Evolutionary conservation across 2,797 vertebrate genomes (phyloP).

Genomic region (Mallotus villosus): DNA sequence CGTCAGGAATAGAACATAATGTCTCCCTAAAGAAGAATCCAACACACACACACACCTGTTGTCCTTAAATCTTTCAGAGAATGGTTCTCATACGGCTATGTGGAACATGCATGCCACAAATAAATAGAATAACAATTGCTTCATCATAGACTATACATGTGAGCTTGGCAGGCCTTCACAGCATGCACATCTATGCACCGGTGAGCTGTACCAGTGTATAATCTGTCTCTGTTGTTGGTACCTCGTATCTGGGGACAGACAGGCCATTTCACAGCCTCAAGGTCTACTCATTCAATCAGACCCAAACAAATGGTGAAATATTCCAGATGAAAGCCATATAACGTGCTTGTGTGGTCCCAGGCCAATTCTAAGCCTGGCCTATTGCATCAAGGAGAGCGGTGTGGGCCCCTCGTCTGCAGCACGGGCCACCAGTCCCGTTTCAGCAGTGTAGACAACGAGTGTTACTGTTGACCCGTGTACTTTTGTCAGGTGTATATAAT

Average conservation of each 20-base stretch:
- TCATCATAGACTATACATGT: not conserved
- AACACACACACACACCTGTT: slow-evolving; percentile 28
- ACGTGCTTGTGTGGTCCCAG: too few relatives aligned
- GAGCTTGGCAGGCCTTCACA: not conserved
- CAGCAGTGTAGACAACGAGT: not conserved
- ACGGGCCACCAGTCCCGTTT: too few relatives aligned
- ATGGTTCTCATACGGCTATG: not conserved
- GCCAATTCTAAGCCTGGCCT: not conserved
- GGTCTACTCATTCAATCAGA: not conserved
- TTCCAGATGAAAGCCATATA: too few relatives aligned
- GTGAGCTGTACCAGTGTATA: not conserved
- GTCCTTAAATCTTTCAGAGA: slow-evolving; percentile 24
- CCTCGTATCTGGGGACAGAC: not conserved
- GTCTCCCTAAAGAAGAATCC: not conserved
- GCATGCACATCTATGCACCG: not conserved
- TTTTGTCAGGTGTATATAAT: slow-evolving; percentile 3
- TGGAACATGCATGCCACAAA: not conserved
- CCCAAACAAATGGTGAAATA: too few relatives aligned
- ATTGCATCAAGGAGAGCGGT: not conserved
- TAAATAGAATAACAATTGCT: not conserved
- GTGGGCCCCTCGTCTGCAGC: not conserved
- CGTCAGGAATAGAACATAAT: too few relatives aligned
- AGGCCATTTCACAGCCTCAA: not conserved
- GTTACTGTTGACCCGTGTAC: not conserved
- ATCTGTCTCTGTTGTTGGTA: not conserved